Evolutionary conservation across 2,113 vertebrate genomes (phyloP), one percentile per base, ranked within the genome.

Genomic region (Diglossa brunneiventris): DNA sequence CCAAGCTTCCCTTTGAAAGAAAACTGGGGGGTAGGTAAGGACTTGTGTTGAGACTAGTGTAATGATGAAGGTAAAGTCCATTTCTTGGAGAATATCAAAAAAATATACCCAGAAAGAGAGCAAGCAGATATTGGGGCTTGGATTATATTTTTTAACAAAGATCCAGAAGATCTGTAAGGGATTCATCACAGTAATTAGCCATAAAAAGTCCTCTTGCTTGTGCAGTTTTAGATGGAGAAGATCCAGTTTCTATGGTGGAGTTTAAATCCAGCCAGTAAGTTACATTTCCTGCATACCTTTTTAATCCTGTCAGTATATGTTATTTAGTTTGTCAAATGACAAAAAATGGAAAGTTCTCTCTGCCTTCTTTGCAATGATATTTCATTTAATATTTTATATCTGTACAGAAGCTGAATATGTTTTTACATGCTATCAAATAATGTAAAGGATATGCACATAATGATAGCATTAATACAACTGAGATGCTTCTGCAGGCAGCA

Each of bases 361-460:
- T 58, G 61, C 30, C 61, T 44, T 76, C 8, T 50, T 76, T 85
- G 61, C 50, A 82, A 1, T 47, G 30, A 66, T 78, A 35, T 33
- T 33, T 87, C 12, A 15, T 78, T 85, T 82, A 83, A 18, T 89
- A 42, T 41, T 88, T 83, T 31, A 9, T 87, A 50, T 76, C 19
- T 18, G 62, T 69, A 70, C 50, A 83, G 87, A 89, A 16, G 22
- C 67, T 82, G 85, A 91, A 50, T 86, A 44, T 50, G 35, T 63
- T 92, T 96, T 77, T 92, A 93, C 69, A 58, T 66, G 52, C 82
- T 92, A 73, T 75, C 67, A 87, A 92, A 93, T 87, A 78, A 91
- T 77, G 42, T 83, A 72, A 95, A 95, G 69, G 67, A 61, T 82
- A 92, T 94, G 83, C 47, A 94, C 79, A 23, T 83, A 88, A 90